Base-by-base conservation (phyloP, 2,113 vertebrate species). In the Clarias batrachus region DNA sequence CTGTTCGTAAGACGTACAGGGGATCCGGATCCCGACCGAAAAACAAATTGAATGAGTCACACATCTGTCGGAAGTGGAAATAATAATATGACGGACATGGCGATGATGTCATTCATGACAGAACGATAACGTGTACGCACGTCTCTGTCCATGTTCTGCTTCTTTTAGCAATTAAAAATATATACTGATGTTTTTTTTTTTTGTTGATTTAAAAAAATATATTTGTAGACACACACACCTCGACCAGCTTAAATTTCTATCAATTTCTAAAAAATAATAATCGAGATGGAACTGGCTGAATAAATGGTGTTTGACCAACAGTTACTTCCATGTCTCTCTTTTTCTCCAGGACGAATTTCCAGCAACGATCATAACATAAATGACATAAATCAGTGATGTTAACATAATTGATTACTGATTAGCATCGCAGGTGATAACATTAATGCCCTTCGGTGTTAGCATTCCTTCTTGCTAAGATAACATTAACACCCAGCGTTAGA, bases 1-100 rank as follows among this genome's bases (percentile, higher is more conserved):
- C 41, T 81, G 87, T 90, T 85, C 89, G 73, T 83, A 87, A 48
- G 76, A 85, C 89, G 90, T 91, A 92, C 78, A 93, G 92, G 91
- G 92, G 91, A 91, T 91, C 87, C 83, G 92, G 90, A 92, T 90
- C 52, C 16, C 25, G 1, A 17, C 56, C 7, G 48, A 7, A 48
- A 48, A 4, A 17, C 52, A 56, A 30, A 78, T 19, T 17, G 48
- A 48, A n/a, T 12, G 37, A 48, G 70, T 23, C 70, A 23, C 70
- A 23, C 19, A 73, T 41, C 37, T 5, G 19, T 4, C 23, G 10
- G 37, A 73, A 76, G 23, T 52, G 12, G 17, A 54, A 52, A 76
- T 76, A 9, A 48, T 48, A 48, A 48, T 27, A 54, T 16, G 52
- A 27, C 2, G 4, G 27, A 87, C 25, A 8, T 16, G 68, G 62